Percentiles rank a stretch among this genome's conserved stretches.
These are phyloP conservation scores for Heteromormyrus szaboi DNA, from an alignment of 2,797 vertebrate genomes.

Conservation along the genomic window DNA sequence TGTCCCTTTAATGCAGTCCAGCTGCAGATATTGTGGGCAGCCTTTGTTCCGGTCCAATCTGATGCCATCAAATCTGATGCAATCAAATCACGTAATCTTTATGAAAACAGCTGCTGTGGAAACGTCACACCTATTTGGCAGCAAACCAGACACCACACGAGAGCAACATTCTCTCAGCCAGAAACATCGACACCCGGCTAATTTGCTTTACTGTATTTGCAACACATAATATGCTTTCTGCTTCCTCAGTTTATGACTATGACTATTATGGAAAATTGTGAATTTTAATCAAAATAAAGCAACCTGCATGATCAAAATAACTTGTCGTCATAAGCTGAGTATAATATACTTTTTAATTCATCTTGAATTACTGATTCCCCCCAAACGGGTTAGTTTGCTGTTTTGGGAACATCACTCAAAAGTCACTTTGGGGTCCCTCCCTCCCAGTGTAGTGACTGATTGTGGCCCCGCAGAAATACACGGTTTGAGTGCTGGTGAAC, in stretches of 20 bases:
- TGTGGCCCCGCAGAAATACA: neutral
- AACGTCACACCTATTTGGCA: neutral
- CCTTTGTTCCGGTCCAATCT: neutral
- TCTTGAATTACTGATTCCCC: neutral
- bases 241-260: neutral
- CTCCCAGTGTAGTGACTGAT: neutral
- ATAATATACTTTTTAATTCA: neutral
- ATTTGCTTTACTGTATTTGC: neutral
- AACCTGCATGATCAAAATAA: neutral
- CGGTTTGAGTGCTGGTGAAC: neutral
- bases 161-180: neutral
- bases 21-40: neutral
- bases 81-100: neutral
- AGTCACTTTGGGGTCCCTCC: neutral
- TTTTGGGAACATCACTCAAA: neutral
- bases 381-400: neutral
- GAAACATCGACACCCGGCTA: neutral
- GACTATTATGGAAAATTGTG: neutral
- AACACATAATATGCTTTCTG: neutral
- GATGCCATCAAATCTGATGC: neutral
- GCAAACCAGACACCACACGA: neutral
- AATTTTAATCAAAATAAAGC: neutral
- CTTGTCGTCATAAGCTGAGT: neutral
- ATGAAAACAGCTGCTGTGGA: neutral
- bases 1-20: slow-evolving; percentile 4